A percentile compares a stretch with the other conserved stretches of the same genome.
phyloP scores from a whole-genome alignment of 1,140 invertebrate genomes.

The Macrosteles quadrilineatus region DNA sequence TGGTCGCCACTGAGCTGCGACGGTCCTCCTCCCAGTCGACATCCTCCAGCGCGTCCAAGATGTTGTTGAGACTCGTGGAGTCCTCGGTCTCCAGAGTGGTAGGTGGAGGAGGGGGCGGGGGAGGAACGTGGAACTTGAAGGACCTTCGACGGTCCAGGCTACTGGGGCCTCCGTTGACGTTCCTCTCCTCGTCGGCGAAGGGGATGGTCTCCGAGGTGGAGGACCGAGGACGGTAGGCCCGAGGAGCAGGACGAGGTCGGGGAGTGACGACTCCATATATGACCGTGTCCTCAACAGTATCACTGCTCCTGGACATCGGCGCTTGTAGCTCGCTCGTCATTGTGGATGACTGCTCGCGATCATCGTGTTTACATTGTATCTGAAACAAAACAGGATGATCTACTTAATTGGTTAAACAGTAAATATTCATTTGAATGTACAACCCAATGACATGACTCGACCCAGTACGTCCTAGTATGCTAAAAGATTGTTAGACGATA shows the following conservation, averaged over 20 bases:
- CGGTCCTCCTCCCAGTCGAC: background rate
- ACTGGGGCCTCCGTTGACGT: background rate
- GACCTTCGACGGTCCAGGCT: background rate
- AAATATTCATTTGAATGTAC: too few relatives aligned
- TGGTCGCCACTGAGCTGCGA: background rate
- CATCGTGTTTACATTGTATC: background rate
- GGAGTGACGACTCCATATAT: background rate
- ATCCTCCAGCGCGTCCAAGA: constrained; percentile 37
- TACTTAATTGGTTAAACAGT: too few relatives aligned
- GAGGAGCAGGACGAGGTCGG: background rate
- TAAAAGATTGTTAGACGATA: too few relatives aligned
- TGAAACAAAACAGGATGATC: too few relatives aligned
- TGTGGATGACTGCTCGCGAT: background rate
- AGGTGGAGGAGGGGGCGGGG: background rate
- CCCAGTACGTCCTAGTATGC: too few relatives aligned
- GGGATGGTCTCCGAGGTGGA: constrained; percentile 39
- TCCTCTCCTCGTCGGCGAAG: constrained; percentile 31
- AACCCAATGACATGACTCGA: too few relatives aligned
- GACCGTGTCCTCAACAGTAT: background rate
- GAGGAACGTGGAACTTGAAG: background rate
- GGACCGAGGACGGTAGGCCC: constrained; percentile 31
- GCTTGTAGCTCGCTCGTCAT: background rate
- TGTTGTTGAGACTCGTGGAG: constrained; percentile 38
- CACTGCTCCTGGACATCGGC: background rate
- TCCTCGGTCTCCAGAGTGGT: constrained; percentile 32